Evolutionary conservation across 92 coral and sea anemone species (phyloP).

Genomic region (Pocillopora grandis): DNA sequence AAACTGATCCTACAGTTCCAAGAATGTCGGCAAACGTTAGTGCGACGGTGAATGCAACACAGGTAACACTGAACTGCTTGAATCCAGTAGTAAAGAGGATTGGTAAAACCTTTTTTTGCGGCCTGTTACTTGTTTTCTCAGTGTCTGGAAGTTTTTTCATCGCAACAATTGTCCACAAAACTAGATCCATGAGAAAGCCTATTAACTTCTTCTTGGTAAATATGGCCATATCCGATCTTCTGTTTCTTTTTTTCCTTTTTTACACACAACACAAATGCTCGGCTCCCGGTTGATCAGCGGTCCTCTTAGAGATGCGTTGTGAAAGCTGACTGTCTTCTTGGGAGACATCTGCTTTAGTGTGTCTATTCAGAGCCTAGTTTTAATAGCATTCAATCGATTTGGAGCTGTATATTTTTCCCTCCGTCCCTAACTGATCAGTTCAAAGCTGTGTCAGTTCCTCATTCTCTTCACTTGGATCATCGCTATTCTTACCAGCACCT

Average conservation of each 20-base stretch:
- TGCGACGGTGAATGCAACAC: neutral
- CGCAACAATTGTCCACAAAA: conserved; percentile 3
- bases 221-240: conserved; percentile 6
- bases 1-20: too few relatives aligned
- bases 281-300: neutral
- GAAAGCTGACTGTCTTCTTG: neutral
- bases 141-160: neutral
- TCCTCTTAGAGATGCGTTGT: neutral
- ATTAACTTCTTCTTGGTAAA: neutral
- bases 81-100: neutral
- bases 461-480: neutral
- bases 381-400: conserved; percentile 2
- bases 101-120: neutral
- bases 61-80: neutral
- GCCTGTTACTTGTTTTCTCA: neutral
- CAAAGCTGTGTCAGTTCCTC: neutral
- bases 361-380: neutral
- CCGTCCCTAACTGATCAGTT: neutral
- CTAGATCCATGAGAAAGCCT: conserved; percentile 1
- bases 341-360: neutral
- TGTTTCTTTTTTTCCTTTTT: neutral
- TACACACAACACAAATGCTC: neutral
- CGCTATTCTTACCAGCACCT: neutral
- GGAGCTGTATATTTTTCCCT: neutral
- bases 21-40: neutral